Evolutionary conservation across 2,888 invertebrate species (phyloP).

Genomic region (Hemistola chrysoprasaria): DNA sequence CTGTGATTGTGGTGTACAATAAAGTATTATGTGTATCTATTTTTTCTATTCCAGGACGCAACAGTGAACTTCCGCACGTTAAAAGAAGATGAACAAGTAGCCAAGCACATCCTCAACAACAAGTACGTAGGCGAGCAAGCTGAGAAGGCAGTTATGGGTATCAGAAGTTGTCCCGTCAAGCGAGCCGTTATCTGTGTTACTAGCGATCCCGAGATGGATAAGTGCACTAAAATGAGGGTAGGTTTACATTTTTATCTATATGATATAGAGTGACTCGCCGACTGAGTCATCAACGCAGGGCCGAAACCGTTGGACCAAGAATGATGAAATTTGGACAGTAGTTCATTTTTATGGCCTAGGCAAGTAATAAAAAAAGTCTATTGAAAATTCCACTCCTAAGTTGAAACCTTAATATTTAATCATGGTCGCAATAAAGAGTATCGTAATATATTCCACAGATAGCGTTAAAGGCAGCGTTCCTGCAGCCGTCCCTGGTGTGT

Average conservation of each 20-base stretch:
- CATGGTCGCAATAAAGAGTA: too few species aligned
- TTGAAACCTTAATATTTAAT: too few species aligned
- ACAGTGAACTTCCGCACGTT: conserved; percentile 85
- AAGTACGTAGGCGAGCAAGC: conserved; percentile 83
- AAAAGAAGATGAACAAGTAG: conserved; percentile 88
- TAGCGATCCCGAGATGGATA: conserved; percentile 90
- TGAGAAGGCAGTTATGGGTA: conserved; percentile 86
- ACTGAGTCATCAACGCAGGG: too few species aligned
- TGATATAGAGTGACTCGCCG: too few species aligned
- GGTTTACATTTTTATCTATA: background rate
- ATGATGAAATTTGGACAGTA: too few species aligned
- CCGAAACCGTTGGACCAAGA: too few species aligned
- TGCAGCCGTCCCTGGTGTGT: conserved; percentile 92
- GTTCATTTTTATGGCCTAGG: too few species aligned
- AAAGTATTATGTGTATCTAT: too few species aligned
- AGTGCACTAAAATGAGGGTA: conserved; percentile 13
- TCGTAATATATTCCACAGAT: conserved; percentile 80
- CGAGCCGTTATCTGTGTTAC: conserved; percentile 95
- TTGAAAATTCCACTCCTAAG: too few species aligned
- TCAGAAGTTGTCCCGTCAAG: conserved; percentile 92
- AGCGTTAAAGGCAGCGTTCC: conserved; percentile 91
- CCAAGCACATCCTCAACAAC: conserved; percentile 86
- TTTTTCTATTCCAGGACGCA: conserved; percentile 83
- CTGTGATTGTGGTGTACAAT: too few species aligned
- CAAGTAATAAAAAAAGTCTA: too few species aligned